Conservation (phyloP, 2,113 vertebrate genomes). For the Desmodus rotundus region DNA sequence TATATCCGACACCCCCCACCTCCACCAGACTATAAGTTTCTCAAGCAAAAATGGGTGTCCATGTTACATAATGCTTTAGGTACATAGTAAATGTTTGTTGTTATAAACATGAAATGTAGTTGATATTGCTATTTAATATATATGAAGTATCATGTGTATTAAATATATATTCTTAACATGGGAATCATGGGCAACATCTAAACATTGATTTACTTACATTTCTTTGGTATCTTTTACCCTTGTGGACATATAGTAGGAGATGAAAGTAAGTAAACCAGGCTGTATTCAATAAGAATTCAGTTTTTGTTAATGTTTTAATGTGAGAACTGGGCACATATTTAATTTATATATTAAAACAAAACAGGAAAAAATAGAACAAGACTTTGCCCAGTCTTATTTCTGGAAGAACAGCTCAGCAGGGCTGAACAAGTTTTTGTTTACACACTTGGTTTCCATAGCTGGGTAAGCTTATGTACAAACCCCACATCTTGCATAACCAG, state of each 20-base stretch:
- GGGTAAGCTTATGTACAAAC: neutral
- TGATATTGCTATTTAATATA: neutral
- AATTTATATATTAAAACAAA: conserved; percentile 32
- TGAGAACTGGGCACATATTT: neutral
- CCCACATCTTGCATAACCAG: neutral
- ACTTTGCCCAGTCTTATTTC: neutral
- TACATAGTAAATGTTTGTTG: neutral
- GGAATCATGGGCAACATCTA: neutral
- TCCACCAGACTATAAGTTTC: neutral
- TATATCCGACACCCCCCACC: neutral
- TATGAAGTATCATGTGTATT: neutral
- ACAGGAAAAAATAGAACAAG: neutral
- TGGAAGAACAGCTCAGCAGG: neutral
- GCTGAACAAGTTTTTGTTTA: conserved; percentile 12
- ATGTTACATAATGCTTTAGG: neutral
- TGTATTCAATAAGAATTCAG: neutral
- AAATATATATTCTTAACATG: neutral
- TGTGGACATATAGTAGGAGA: neutral
- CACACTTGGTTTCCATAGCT: neutral
- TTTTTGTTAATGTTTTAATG: neutral
- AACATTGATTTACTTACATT: neutral
- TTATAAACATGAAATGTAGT: neutral
- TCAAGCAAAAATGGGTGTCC: neutral
- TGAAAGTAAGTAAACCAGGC: neutral
- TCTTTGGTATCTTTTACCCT: neutral